Evolutionary conservation across 2,113 vertebrate species (phyloP).

Genomic region (Bos indicus): DNA sequence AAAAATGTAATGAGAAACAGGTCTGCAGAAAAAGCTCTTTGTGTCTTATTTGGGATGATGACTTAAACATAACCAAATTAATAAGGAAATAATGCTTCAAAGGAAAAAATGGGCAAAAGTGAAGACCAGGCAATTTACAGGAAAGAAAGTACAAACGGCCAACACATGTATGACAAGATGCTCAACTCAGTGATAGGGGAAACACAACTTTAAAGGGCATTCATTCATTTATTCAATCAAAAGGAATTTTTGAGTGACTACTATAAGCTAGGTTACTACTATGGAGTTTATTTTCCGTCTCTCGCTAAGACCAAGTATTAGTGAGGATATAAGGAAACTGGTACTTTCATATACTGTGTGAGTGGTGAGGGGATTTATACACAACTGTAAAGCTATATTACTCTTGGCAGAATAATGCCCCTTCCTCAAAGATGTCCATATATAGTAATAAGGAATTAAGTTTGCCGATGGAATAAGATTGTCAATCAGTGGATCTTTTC

Average conservation of each 20-base stretch:
- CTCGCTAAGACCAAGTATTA: background rate
- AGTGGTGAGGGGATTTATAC: background rate
- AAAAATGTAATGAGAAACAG: background rate
- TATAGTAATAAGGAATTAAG: background rate
- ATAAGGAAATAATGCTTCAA: background rate
- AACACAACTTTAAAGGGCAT: background rate
- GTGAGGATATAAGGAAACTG: background rate
- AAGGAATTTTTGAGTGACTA: background rate
- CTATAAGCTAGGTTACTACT: background rate
- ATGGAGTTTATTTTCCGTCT: background rate
- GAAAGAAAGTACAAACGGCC: background rate
- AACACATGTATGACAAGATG: background rate
- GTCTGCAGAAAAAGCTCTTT: background rate
- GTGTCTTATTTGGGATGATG: background rate
- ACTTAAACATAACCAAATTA: background rate
- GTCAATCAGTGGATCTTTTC: background rate
- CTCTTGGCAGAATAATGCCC: background rate
- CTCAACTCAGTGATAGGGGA: background rate
- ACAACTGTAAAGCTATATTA: background rate
- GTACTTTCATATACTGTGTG: background rate
- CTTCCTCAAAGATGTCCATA: background rate
- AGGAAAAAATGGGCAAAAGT: background rate
- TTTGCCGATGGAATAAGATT: background rate
- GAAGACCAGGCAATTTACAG: background rate
- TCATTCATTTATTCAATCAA: background rate